phyloP scores from a whole-genome alignment of 2,113 vertebrate genomes.

The Pelusios castaneus region DNA sequence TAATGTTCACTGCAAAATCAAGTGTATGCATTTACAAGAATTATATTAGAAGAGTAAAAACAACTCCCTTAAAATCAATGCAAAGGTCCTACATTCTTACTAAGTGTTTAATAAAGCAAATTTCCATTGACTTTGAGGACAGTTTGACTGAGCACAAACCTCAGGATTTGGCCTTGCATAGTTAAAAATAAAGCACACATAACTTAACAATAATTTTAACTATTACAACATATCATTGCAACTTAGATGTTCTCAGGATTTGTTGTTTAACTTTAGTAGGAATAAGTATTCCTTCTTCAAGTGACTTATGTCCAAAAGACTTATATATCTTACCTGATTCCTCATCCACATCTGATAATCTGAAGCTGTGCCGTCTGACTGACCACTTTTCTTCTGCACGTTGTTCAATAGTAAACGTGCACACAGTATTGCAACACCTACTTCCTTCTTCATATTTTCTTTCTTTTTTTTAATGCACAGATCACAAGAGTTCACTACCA shows the following conservation, averaged over 20 bases:
- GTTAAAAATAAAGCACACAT: not conserved
- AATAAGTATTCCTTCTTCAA: not conserved
- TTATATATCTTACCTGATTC: constrained; percentile 27
- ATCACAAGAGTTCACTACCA: constrained; percentile 27
- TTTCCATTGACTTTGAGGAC: not conserved
- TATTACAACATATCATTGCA: not conserved
- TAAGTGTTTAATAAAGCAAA: not conserved
- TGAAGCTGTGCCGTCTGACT: not conserved
- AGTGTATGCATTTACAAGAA: not conserved
- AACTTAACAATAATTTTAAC: not conserved
- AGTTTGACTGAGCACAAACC: not conserved
- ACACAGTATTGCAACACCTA: not conserved
- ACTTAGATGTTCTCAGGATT: not conserved
- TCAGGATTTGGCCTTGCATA: not conserved
- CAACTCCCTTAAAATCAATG: not conserved
- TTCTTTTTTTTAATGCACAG: constrained; percentile 7
- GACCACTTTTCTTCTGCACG: not conserved
- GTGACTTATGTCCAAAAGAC: not conserved
- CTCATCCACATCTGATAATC: not conserved
- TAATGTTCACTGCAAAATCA: not conserved
- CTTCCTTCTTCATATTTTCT: constrained; percentile 16
- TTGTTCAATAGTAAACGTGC: not conserved
- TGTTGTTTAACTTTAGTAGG: not conserved
- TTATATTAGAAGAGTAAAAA: not conserved
- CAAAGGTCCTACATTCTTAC: not conserved